A percentile compares a stretch with the other conserved stretches of the same genome.
These are phyloP conservation scores for Nomada flava DNA, from an alignment of 2,888 invertebrate species.

Conservation along the genomic window DNA sequence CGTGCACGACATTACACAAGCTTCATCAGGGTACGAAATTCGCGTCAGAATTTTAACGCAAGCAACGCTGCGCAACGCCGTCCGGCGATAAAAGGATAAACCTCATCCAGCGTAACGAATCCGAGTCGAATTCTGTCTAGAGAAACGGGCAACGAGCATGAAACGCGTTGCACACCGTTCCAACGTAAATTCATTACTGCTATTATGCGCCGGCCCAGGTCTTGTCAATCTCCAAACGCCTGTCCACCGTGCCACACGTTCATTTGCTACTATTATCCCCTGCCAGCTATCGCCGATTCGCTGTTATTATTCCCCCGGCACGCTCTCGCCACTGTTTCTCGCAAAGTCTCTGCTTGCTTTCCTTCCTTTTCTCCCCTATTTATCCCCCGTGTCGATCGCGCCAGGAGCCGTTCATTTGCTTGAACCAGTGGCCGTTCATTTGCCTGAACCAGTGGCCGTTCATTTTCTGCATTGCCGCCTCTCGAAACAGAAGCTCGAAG, in stretches of 20 bases:
- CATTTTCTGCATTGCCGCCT: slow-evolving; percentile 12
- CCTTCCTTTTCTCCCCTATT: no score
- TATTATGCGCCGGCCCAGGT: slow-evolving; percentile 35
- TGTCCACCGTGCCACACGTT: slow-evolving; percentile 26
- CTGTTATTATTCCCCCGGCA: slow-evolving; percentile 24
- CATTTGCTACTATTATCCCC: slow-evolving; percentile 44
- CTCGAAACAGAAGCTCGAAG: slow-evolving; percentile 12
- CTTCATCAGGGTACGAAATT: no score
- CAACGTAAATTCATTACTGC: slow-evolving; percentile 34
- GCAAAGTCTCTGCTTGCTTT: background rate
- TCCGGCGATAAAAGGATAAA: no score
- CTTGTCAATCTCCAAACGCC: slow-evolving; percentile 37
- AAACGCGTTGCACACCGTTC: background rate
- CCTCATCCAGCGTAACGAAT: no score
- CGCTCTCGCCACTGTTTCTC: slow-evolving; percentile 12
- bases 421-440: background rate
- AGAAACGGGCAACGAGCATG: background rate
- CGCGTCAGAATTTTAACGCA: no score
- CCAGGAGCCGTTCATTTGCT: background rate
- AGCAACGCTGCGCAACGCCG: no score
- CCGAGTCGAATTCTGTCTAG: background rate
- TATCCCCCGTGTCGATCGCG: background rate
- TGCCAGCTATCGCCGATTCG: slow-evolving; percentile 27
- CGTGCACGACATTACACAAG: no score
- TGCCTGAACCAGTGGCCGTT: background rate